A percentile compares a stretch with the other conserved stretches of the same genome.
Conservation (phyloP, 1,140 invertebrate species). For the Tigriopus japonicus region DNA sequence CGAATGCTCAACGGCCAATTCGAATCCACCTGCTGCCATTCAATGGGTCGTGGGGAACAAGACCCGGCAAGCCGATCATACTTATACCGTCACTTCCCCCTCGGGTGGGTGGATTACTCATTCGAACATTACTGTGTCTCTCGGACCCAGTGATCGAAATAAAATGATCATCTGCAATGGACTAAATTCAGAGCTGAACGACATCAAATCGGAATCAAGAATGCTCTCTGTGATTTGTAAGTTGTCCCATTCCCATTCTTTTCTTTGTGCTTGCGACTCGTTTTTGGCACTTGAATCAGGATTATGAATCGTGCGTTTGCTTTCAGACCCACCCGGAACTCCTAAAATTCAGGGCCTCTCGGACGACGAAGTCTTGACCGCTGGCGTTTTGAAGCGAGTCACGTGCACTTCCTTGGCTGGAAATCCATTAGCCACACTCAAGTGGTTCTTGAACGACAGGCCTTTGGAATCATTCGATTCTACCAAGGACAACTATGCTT, state of each 20-base stretch:
- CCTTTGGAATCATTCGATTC: conserved; percentile 7
- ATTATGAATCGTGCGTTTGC: not conserved
- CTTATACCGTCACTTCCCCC: not conserved
- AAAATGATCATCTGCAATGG: conserved; percentile 71
- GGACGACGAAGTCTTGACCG: conserved; percentile 31
- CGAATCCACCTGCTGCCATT: conserved; percentile 76
- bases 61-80: not conserved
- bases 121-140: conserved; percentile 62
- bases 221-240: conserved; percentile 82
- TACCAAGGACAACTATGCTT: conserved; percentile 31
- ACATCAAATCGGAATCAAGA: conserved; percentile 66
- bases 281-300: no score
- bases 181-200: conserved; percentile 58
- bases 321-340: conserved; percentile 5
- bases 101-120: conserved; percentile 65
- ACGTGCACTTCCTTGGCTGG: conserved; percentile 79
- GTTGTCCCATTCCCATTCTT: conserved; percentile 26
- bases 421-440: conserved; percentile 73
- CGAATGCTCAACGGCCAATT: conserved; percentile 64
- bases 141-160: conserved; percentile 50
- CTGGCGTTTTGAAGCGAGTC: conserved; percentile 63
- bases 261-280: not conserved
- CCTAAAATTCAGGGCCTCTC: not conserved
- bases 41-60: conserved; percentile 34
- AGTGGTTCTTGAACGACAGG: conserved; percentile 42